Base-by-base conservation (phyloP, 2,797 vertebrate genomes). In the Ptychadena robeensis region DNA sequence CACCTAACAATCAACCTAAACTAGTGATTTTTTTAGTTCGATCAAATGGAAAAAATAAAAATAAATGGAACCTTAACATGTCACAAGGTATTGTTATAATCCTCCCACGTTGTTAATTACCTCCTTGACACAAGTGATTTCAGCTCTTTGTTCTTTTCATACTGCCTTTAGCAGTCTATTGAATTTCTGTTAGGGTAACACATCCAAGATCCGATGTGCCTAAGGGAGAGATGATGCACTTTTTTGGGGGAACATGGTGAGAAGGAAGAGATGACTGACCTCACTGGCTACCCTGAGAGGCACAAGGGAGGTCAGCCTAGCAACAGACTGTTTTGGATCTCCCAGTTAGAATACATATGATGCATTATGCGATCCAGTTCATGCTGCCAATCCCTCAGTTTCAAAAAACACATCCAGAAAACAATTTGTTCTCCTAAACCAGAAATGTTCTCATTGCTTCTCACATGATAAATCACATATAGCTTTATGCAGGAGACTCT, bases 301-400 rank as follows among this genome's bases (percentile, higher is more conserved):
- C 65, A 82, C 65, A 67, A 76, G 34, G 31, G 67, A 40, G 80
- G 72, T 76, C 80, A 75, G 73, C 80, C 80, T 82, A 82, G 73
- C 81, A 78, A 77, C 74, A 75, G 65, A 35, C 53, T 82, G 81
- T 77, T 76, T 82, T 82, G 81, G 66, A 82, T 82, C 35, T 7
- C 57, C 74, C 37, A 63, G 22, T 35, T 32, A 53, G 81, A 78
- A 77, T 64, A 82, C 81, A 82, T 66, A 71, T 77, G 37, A 65
- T 71, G 31, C 53, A 63, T 77, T 77, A 76, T 70, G 53, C 34
- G 74, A 61, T 59, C 75, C 53, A 10, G 2, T 27, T 63, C 9
- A 22, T 3, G 34, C 66, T 71, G 73, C 73, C 81, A 82, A 69
- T 82, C 48, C 64, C 75, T 32, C 34, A 75, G 73, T 63, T 63